phyloP scores from a whole-genome alignment of 2,797 vertebrate genomes.

The Pangasius macronema region DNA sequence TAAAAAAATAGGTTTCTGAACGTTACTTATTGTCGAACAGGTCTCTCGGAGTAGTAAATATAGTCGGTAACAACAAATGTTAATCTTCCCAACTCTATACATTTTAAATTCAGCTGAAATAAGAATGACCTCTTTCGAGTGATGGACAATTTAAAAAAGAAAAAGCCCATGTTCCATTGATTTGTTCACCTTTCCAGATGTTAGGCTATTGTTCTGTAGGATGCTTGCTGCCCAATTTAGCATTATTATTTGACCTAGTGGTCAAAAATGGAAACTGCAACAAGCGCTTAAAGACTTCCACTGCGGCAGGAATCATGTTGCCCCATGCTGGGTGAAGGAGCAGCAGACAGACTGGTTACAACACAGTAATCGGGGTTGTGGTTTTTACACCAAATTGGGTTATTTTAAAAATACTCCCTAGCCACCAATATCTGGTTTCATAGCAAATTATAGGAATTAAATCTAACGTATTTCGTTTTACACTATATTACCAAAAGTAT shows the following conservation, averaged over 20 bases:
- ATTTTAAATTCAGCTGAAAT: background rate
- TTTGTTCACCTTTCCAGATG: background rate
- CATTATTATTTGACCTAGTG: background rate
- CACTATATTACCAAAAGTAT: no score
- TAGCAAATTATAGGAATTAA: background rate
- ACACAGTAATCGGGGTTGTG: background rate
- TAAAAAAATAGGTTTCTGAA: no score
- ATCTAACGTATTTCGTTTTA: background rate
- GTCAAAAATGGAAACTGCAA: background rate
- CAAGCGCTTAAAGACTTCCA: background rate
- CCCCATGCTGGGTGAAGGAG: background rate
- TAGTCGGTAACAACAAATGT: no score
- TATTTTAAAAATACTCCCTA: background rate
- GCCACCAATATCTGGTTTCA: background rate
- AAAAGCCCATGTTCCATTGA: background rate
- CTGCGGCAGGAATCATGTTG: background rate
- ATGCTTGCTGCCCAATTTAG: background rate
- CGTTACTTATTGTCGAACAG: no score
- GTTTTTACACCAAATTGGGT: background rate
- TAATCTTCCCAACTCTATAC: background rate
- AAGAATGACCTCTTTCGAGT: background rate
- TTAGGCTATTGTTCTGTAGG: background rate
- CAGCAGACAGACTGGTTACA: background rate
- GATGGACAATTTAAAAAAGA: background rate
- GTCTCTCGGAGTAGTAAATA: no score